These are phyloP conservation scores for Halotydeus destructor DNA, from an alignment of 1,140 invertebrate species.

Conservation along the genomic window DNA sequence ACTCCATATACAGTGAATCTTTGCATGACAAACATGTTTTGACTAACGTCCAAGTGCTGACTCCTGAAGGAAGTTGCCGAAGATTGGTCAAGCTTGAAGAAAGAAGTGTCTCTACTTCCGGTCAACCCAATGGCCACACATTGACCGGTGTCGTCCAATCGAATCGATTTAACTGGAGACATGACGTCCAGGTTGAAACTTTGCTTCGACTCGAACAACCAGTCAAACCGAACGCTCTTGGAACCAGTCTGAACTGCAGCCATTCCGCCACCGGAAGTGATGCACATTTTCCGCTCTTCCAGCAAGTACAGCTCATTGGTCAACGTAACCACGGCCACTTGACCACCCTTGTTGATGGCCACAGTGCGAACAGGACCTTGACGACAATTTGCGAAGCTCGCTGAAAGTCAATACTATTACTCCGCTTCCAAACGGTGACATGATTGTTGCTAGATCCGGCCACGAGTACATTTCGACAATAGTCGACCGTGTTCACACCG, in stretches of 20 bases:
- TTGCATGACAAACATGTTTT: too few species aligned
- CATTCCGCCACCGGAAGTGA: constrained; percentile 41
- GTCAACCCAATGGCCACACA: too few species aligned
- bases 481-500: constrained; percentile 18
- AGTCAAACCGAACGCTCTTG: not conserved
- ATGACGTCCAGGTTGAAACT: too few species aligned
- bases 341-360: constrained; percentile 25
- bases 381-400: not conserved
- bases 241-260: constrained; percentile 34
- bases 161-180: too few species aligned
- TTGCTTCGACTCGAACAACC: too few species aligned
- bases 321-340: constrained; percentile 57
- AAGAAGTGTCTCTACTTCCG: too few species aligned
- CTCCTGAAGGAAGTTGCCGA: too few species aligned
- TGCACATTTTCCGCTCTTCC: constrained; percentile 55
- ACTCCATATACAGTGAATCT: too few species aligned
- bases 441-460: constrained; percentile 76
- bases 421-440: constrained; percentile 63
- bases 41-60: too few species aligned
- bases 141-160: too few species aligned
- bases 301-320: constrained; percentile 63
- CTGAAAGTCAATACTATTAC: constrained; percentile 23
- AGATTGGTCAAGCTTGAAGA: too few species aligned
- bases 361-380: constrained; percentile 19
- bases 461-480: constrained; percentile 34